Conservation (phyloP, 2,888 invertebrate species). For the Kryphioiulus occultus region DNA sequence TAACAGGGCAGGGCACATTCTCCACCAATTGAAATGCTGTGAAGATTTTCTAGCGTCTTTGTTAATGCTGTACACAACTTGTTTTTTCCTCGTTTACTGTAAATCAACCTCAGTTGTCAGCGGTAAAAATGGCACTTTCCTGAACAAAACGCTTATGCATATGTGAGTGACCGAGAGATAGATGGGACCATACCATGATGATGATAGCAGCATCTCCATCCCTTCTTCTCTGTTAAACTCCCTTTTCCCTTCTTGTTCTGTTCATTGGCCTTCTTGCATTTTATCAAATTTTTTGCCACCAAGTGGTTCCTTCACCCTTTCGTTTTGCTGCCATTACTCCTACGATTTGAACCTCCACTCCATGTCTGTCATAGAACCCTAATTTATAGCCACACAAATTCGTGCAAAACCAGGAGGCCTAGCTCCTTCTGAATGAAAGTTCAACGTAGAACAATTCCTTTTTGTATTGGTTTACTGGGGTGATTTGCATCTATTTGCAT, state of each 20-base stretch:
- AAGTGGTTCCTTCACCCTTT: conserved; percentile 26
- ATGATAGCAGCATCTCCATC: background rate
- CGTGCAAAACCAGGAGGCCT: conserved; percentile 25
- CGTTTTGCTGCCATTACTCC: conserved; percentile 30
- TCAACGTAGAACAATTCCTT: background rate
- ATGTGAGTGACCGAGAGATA: background rate
- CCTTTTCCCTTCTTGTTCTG: background rate
- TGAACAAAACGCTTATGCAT: background rate
- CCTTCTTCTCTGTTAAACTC: background rate
- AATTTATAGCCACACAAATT: conserved; percentile 26
- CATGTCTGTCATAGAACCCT: conserved; percentile 11
- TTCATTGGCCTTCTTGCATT: conserved; percentile 27
- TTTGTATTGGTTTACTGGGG: background rate
- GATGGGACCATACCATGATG: background rate
- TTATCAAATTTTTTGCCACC: background rate
- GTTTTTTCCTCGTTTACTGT: background rate
- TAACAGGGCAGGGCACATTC: background rate
- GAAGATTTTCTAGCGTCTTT: too few species aligned
- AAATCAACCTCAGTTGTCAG: background rate
- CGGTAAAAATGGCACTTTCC: background rate
- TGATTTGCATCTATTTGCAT: background rate
- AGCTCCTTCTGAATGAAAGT: background rate
- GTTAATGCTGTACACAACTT: background rate
- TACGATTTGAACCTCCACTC: conserved; percentile 13
- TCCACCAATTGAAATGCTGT: too few species aligned